A percentile compares a stretch with the other conserved stretches of the same genome.
Conservation (phyloP, 2,797 vertebrate species). For the Alcedo atthis region DNA sequence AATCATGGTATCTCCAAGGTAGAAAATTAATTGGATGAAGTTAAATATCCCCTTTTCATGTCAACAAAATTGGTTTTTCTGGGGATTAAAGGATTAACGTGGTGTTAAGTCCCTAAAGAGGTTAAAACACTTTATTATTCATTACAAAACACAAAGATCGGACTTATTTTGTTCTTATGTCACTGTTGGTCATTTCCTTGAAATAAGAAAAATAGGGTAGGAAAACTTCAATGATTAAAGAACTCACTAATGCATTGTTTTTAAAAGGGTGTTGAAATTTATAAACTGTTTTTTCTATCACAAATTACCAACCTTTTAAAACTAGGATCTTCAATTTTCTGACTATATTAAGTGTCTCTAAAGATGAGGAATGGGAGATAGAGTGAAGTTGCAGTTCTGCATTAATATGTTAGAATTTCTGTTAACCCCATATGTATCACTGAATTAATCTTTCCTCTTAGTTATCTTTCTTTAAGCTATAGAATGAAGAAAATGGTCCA, state of each 20-base stretch:
- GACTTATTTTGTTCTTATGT: conserved; percentile 72
- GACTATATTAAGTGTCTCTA: not conserved
- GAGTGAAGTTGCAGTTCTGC: not conserved
- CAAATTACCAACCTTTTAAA: not conserved
- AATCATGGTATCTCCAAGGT: conserved; percentile 89
- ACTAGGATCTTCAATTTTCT: not conserved
- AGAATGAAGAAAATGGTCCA: not conserved
- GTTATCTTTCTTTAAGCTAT: not conserved
- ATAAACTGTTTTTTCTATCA: not conserved
- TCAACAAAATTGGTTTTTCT: conserved; percentile 93
- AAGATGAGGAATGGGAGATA: not conserved
- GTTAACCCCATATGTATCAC: not conserved
- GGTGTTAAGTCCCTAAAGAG: conserved; percentile 93
- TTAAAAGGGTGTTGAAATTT: conserved; percentile 3
- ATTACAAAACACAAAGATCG: conserved; percentile 90
- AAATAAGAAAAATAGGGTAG: conserved; percentile 2
- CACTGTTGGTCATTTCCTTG: conserved; percentile 61
- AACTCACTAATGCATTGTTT: not conserved
- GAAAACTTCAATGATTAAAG: not conserved
- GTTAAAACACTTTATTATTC: conserved; percentile 94
- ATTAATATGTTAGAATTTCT: not conserved
- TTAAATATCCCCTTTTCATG: conserved; percentile 91
- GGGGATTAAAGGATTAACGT: conserved; percentile 96
- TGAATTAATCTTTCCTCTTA: not conserved
- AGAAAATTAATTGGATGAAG: conserved; percentile 94